These are phyloP conservation scores for Psylliodes chrysocephalus DNA, from an alignment of 2,888 invertebrate species.

Conservation along the genomic window DNA sequence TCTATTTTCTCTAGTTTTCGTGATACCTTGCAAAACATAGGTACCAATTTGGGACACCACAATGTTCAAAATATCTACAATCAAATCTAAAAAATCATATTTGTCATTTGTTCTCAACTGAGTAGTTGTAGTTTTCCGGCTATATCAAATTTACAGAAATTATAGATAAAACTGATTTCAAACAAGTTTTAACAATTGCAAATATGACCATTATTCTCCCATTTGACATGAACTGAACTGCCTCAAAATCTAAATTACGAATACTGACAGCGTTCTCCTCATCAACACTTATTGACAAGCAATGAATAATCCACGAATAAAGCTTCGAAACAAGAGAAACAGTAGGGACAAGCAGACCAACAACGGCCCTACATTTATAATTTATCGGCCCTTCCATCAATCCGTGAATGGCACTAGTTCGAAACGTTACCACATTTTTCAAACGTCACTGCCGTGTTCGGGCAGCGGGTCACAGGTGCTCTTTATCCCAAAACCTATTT, in stretches of 20 bases:
- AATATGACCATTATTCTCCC: not conserved
- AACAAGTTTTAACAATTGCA: too few relatives aligned
- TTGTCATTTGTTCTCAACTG: too few relatives aligned
- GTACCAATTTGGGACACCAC: too few relatives aligned
- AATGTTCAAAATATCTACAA: too few relatives aligned
- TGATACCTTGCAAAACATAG: too few relatives aligned
- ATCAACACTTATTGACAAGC: conserved; percentile 25
- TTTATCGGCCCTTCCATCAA: conserved; percentile 22
- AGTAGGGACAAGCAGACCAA: not conserved
- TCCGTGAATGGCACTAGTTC: conserved; percentile 4
- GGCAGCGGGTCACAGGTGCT: conserved; percentile 17
- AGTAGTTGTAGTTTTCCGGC: too few relatives aligned
- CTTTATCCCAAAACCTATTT: conserved; percentile 24
- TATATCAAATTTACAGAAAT: too few relatives aligned
- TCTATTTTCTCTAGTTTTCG: too few relatives aligned
- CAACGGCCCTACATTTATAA: conserved; percentile 19
- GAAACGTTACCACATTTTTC: conserved; percentile 22
- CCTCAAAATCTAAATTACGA: conserved; percentile 16
- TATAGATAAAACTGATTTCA: too few relatives aligned
- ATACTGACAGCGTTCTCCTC: conserved; percentile 18
- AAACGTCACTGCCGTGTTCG: too few relatives aligned
- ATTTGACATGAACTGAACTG: not conserved
- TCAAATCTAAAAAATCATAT: too few relatives aligned
- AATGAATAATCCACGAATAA: conserved; percentile 24
- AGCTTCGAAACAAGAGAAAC: conserved; percentile 2